Conservation (phyloP, 2,797 vertebrate genomes). For the Acipenser transmontanus region DNA sequence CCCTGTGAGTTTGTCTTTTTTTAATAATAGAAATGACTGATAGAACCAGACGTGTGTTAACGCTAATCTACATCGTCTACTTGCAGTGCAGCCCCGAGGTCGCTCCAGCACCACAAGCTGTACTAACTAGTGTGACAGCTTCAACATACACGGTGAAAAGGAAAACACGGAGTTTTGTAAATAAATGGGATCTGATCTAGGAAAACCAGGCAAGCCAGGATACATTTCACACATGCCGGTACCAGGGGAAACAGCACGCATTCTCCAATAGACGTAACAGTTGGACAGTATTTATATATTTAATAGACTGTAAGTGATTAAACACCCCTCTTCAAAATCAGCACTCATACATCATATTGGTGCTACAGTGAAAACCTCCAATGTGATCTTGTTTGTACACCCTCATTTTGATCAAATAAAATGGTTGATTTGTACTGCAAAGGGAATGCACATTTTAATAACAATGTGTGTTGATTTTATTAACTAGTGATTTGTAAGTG, state of each 20-base stretch:
- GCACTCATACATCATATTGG: conserved; percentile 10
- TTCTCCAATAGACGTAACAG: neutral
- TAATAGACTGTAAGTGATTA: too few species aligned
- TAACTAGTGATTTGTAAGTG: too few species aligned
- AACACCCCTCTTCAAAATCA: too few species aligned
- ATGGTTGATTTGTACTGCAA: too few species aligned
- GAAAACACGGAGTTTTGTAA: conserved; percentile 13
- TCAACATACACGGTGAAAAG: neutral
- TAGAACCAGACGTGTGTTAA: neutral
- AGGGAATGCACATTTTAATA: too few species aligned
- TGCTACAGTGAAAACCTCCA: conserved; percentile 5
- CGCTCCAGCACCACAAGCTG: conserved; percentile 5
- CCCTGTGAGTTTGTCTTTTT: neutral
- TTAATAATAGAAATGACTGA: neutral
- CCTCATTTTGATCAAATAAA: too few species aligned
- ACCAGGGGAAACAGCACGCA: neutral
- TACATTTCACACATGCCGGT: neutral
- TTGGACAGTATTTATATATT: conserved; percentile 5
- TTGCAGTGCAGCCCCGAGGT: conserved; percentile 17
- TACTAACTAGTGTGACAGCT: neutral
- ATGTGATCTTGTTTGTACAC: too few species aligned
- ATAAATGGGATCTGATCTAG: too few species aligned
- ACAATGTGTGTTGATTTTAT: too few species aligned
- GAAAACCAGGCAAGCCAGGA: too few species aligned
- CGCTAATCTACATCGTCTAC: conserved; percentile 35